Base-by-base conservation (phyloP, 2,888 invertebrate genomes). In the Meiosimyza decipiens region DNA sequence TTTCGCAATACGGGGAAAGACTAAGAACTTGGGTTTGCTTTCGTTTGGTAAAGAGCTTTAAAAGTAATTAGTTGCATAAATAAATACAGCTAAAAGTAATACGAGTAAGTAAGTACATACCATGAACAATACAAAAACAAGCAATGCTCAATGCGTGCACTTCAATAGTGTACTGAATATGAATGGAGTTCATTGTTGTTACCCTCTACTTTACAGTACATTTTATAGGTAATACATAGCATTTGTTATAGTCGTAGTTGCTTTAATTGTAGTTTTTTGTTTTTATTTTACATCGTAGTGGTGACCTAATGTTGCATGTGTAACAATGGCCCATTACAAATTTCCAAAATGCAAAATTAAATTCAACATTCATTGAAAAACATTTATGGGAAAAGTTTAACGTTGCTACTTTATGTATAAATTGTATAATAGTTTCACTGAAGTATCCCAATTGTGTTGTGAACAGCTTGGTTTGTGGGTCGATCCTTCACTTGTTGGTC, bases 51-150 rank as follows among this genome's bases (percentile, higher is more conserved):
- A 40, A 47, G 59, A 59, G 55, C 67, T 68, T 68, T 68, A 15
- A 57, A 69, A 70, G 63, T 70, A 73, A 73, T 70, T 73, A 73
- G 69, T 59, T 73, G 51, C 62, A 73, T 62, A 71, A 71, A 73
- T 71, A 71, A 62, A 47, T 55, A 15, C 33, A 9, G 52, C 40
- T 28, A 65, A 65, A 51, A 70, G 62, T 62, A 62, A 28, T 28
- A 28, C 28, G 28, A 28, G 52, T 62, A 62, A 40, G 40, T 40
- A 9, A 9, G n/a, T 57, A 47, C 13, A 40, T 47, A 28, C 28
- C 28, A 22, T 22, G 22, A 2, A 22, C 40, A 9, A 22, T 47
- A 67, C n/a, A n/a, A 55, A 55, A 57, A 57, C 57, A 68, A 49
- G 49, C 12, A 57, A 16, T 12, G 54, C 28, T 57, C 28, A 28